phyloP scores from a whole-genome alignment of 2,797 vertebrate genomes.

The Dendrocincla tyrannina region DNA sequence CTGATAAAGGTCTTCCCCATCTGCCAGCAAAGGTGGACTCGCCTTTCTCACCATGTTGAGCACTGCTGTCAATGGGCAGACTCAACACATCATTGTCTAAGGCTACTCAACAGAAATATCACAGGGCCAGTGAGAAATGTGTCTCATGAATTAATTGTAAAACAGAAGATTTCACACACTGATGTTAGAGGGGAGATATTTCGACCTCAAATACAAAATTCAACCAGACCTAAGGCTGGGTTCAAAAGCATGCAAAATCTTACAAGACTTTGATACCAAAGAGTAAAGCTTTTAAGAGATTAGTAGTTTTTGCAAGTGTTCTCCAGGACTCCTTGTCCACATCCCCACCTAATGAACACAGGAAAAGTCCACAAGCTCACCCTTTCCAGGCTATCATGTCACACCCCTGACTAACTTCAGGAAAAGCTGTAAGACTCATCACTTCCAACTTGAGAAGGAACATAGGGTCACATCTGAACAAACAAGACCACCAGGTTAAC shows the following conservation, averaged over 20 bases:
- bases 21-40: neutral
- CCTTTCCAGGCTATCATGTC: fast-evolving
- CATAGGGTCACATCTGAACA: neutral
- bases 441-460: neutral
- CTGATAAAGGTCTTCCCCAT: neutral
- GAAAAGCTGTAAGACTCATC: neutral
- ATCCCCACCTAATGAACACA: neutral
- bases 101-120: neutral
- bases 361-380: neutral
- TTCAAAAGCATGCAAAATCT: neutral
- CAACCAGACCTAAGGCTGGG: neutral
- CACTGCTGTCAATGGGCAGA: neutral
- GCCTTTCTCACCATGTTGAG: neutral
- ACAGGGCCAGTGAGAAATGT: neutral
- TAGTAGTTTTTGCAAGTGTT: neutral
- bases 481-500: fast-evolving
- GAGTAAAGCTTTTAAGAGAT: neutral
- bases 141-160: neutral
- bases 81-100: neutral
- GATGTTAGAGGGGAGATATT: neutral
- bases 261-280: neutral
- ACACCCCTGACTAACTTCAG: neutral
- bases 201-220: neutral
- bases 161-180: neutral
- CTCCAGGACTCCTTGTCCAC: neutral